These are phyloP conservation scores for Falco peregrinus DNA, from an alignment of 2,797 vertebrate species.

Conservation along the genomic window DNA sequence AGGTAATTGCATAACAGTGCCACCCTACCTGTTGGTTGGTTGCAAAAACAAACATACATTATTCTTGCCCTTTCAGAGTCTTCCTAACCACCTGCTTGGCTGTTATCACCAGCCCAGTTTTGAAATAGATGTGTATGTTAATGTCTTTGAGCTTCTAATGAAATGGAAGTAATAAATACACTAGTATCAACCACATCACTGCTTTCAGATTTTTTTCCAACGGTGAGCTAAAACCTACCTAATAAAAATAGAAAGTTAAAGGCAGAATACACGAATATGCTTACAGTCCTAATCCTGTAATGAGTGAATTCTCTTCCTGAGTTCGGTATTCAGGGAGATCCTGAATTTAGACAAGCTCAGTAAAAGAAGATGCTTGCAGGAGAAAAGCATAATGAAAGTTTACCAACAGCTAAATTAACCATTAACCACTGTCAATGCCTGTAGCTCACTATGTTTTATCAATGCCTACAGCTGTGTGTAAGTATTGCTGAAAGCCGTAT, in stretches of 20 bases:
- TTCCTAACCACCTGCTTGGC: background rate
- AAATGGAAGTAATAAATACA: background rate
- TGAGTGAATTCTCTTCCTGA: background rate
- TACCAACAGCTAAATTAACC: conserved; percentile 67
- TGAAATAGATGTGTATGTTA: background rate
- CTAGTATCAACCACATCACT: background rate
- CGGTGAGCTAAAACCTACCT: background rate
- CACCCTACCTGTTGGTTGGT: background rate
- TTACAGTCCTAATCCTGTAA: background rate
- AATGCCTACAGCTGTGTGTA: conserved; percentile 61
- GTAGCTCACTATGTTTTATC: conserved; percentile 48
- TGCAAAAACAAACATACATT: background rate
- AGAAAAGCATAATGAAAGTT: conserved; percentile 60
- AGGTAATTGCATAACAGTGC: background rate
- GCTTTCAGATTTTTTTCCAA: background rate
- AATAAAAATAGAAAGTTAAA: background rate
- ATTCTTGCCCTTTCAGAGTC: background rate
- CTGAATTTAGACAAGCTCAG: background rate
- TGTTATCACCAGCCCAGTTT: background rate
- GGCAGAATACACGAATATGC: background rate
- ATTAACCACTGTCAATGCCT: conserved; percentile 60
- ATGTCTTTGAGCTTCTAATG: background rate
- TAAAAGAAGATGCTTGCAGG: conserved; percentile 35
- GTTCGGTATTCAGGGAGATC: background rate
- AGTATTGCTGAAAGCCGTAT: conserved; percentile 15